Evolutionary conservation across 2,797 vertebrate species (phyloP), one percentile per base, ranked within the genome.

Genomic region (Erithacus rubecula): DNA sequence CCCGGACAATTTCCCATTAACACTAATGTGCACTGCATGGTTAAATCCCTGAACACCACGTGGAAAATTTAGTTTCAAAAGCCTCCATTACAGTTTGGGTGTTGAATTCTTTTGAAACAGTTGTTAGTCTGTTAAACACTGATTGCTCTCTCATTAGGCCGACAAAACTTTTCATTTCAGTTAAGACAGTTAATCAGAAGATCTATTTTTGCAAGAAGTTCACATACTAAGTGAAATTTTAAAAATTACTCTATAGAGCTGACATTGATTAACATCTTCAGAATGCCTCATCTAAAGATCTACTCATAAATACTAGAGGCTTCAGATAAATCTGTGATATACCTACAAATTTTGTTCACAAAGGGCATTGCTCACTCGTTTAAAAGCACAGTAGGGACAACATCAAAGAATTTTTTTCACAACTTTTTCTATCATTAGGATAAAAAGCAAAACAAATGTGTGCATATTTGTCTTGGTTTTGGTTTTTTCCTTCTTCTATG

Each of bases 181-280:
- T 97, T 97, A 95, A 96, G 94, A 87, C 70, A 88, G 63, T 70
- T 91, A 72, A 96, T 94, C 94, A 96, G 32, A 91, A 78, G 78
- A 92, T 46, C 71, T 21, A 34, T 83, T 97, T 96, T 89, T 89
- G 37, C 51, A 94, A 86, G 32, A 85, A 77, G 37, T 82, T 93
- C 92, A 89, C 46, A 95, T 47, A 92, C 29, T 79, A 96, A 97
- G 90, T 87, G 72, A 83, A 85, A 41, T 47, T 95, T 96, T 65
- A 77, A 9, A 90, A 72, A 70, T 74, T 21, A 46, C 49, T 69
- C 58, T 72, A 96, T 90, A 70, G 16, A 80, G 26, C 32, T 89
- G 86, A 85, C 94, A 90, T 62, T 79, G 81, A 94, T 96, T 83
- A 96, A 94, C 6, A 2, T 89, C 90, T 94, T 79, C 80, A 83